Conservation (phyloP, 2,797 vertebrate genomes). For the Champsocephalus esox region DNA sequence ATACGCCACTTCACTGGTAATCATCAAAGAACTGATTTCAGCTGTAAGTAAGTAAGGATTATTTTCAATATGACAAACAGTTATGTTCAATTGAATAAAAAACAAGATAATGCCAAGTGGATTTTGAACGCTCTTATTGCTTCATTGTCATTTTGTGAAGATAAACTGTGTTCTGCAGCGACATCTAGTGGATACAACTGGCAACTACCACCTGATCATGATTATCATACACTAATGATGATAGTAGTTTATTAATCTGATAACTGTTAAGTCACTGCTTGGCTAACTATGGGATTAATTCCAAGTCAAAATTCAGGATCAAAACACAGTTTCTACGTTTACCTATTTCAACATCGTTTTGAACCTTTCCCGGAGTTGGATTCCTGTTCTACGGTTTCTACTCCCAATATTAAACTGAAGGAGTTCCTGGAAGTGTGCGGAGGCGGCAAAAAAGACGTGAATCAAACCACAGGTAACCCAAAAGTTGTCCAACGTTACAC, state of each 20-base stretch:
- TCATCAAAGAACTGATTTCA: background rate
- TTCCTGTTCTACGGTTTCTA: no score
- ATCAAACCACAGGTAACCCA: background rate
- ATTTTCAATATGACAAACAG: background rate
- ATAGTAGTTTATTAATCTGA: background rate
- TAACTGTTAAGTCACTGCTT: background rate
- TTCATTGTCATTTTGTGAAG: background rate
- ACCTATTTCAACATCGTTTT: background rate
- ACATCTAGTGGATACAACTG: conserved; percentile 47
- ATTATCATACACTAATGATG: no score
- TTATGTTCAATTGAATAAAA: background rate
- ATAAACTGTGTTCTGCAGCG: background rate
- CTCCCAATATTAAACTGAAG: background rate
- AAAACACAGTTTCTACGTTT: background rate
- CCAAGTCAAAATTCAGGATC: background rate
- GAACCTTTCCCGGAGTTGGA: background rate
- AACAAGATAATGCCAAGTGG: background rate
- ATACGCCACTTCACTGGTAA: background rate
- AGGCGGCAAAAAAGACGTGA: background rate
- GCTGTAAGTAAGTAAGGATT: no score
- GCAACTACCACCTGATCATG: background rate
- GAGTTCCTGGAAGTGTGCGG: background rate
- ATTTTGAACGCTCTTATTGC: background rate
- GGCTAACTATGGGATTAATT: background rate
- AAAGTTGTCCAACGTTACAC: background rate